A percentile compares a stretch with the other conserved stretches of the same genome.
Conservation (phyloP, 1,140 invertebrate species). For the Holotrichia oblita region DNA sequence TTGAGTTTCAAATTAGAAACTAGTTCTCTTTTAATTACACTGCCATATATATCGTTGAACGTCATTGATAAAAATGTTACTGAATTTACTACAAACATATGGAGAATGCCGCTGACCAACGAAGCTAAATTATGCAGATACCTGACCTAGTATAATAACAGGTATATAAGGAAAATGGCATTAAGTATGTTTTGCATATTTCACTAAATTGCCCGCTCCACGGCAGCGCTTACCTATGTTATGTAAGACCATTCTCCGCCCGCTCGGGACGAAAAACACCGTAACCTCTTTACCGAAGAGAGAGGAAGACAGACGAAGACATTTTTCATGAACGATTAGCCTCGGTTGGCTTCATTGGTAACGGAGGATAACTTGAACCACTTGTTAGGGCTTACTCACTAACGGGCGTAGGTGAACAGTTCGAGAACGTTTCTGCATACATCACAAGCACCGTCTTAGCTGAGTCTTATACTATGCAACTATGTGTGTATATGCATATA, state of each 20-base stretch:
- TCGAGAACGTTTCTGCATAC: constrained; percentile 15
- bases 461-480: neutral
- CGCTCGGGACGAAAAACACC: constrained; percentile 29
- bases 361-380: constrained; percentile 30
- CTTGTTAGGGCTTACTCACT: constrained; percentile 29
- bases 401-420: constrained; percentile 31
- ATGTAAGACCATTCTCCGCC: constrained; percentile 34
- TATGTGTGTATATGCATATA: neutral
- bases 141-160: constrained; percentile 37
- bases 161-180: constrained; percentile 38
- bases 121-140: constrained; percentile 35
- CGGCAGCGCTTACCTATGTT: constrained; percentile 24
- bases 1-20: too few species aligned
- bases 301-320: constrained; percentile 20
- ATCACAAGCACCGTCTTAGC: constrained; percentile 5
- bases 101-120: constrained; percentile 25
- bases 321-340: constrained; percentile 31
- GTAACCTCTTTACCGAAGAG: constrained; percentile 33
- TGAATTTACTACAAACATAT: constrained; percentile 21
- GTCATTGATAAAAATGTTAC: constrained; percentile 4
- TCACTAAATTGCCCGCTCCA: constrained; percentile 31
- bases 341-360: constrained; percentile 23
- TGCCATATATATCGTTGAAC: neutral
- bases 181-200: constrained; percentile 39
- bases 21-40: too few species aligned